Evolutionary conservation across 2,888 invertebrate genomes (phyloP), one percentile per base, ranked within the genome.

Genomic region (Thera britannica): DNA sequence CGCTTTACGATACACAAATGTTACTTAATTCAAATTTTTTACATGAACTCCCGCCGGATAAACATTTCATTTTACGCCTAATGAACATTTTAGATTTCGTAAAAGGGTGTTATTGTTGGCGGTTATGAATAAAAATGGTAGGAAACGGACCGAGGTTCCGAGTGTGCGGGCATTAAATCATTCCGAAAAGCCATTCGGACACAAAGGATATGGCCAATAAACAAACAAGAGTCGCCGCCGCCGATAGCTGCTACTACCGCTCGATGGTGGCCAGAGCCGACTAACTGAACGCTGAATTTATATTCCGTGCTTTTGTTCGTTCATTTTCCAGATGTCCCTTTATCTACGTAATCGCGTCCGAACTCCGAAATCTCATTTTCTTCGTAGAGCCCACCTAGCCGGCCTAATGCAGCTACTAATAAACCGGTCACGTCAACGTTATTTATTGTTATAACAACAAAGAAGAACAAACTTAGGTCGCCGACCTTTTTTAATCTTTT

Each of bases 401-500:
- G 71, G 64, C 80, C 76, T 86, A 91, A 92, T 89, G 84, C 86
- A 86, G 85, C 87, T 72, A 89, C 89, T 90, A 92, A 91, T 89
- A 93, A 88, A 85, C 92, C 72, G 87, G 90, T 92, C 92, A 91
- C 91, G 92, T 91, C 87, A 87, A 79, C 82, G 81, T 90, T 90
- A 91, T 92, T 92, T 92, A 91, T 92, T 89, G 88, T 89, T 90
- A 87, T 88, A 82, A 89, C 85, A 86, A 84, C 83, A 86, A 83
- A 84, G 83, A 86, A 86, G 83, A 87, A 88, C 84, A 87, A 86
- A 85, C 81, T 83, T 79, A 78, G 80, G 78, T 77, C 78, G 76
- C 77, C 79, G 78, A 82, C 82, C 83, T 81, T 82, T 83, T 85
- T 88, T 87, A 83, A 85, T 81, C 79, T 75, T 52, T 79, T 77